These are phyloP conservation scores for Melanotaenia maccullochi DNA, from an alignment of 2,797 vertebrate genomes.

Conservation along the genomic window DNA sequence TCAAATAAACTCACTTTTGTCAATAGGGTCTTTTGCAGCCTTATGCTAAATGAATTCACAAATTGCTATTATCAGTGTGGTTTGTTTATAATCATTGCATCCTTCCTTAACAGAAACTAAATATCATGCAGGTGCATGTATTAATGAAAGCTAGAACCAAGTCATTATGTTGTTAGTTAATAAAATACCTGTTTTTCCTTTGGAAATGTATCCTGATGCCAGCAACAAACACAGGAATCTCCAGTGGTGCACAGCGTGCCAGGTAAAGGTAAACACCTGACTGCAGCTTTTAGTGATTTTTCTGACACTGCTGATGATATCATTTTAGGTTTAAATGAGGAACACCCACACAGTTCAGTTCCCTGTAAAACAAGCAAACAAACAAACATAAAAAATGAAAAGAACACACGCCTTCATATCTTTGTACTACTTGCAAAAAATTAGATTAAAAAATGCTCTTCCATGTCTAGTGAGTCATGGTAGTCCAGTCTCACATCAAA, in stretches of 20 bases:
- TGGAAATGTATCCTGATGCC: slow-evolving; percentile 2
- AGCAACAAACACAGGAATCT: not conserved
- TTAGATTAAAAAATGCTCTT: not conserved
- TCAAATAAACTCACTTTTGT: slow-evolving; percentile 2
- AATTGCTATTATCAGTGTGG: not conserved
- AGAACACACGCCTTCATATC: not conserved
- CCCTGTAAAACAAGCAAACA: not conserved
- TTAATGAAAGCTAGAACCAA: slow-evolving; percentile 6
- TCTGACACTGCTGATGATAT: not conserved
- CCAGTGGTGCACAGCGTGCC: not conserved
- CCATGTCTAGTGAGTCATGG: not conserved
- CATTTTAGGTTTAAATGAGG: slow-evolving; percentile 4
- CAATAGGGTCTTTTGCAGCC: not conserved
- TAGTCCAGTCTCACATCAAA: not conserved
- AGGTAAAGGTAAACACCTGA: slow-evolving; percentile 6
- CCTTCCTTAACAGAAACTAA: not conserved
- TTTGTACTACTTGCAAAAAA: not conserved
- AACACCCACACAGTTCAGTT: not conserved
- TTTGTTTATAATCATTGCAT: not conserved
- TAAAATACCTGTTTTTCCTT: not conserved
- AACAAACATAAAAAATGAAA: not conserved
- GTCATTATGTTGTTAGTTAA: not conserved
- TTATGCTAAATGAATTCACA: not conserved
- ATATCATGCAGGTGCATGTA: not conserved
- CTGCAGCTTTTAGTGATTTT: not conserved